These are phyloP conservation scores for Pavo muticus DNA, from an alignment of 2,113 vertebrate genomes.

Conservation along the genomic window DNA sequence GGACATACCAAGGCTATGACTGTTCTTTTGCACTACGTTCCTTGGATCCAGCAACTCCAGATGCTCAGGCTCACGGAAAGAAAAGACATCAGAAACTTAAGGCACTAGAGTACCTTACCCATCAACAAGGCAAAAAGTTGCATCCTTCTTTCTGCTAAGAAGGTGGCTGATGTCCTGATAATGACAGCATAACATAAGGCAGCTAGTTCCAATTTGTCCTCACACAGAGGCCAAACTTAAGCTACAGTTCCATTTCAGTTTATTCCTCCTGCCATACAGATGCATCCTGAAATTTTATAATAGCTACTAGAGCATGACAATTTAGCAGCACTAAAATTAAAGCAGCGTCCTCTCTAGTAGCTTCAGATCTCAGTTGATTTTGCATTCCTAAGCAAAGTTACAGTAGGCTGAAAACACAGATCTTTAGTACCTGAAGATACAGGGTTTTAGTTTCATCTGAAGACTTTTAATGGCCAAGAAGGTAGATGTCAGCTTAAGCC, in stretches of 20 bases:
- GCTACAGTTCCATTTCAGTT: neutral
- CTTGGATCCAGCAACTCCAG: neutral
- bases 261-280: neutral
- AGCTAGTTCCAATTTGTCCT: neutral
- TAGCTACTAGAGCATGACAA: neutral
- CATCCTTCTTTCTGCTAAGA: neutral
- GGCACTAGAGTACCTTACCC: neutral
- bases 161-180: neutral
- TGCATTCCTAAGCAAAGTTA: neutral
- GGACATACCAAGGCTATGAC: neutral
- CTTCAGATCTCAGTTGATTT: neutral
- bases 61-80: neutral
- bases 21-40: neutral
- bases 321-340: neutral
- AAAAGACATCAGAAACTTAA: neutral
- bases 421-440: neutral
- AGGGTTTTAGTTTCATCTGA: neutral
- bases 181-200: neutral
- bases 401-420: neutral
- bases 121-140: constrained; percentile 15
- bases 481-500: neutral
- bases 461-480: neutral
- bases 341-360: neutral
- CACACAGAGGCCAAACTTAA: neutral
- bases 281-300: neutral